Evolutionary conservation across 2,797 vertebrate species (phyloP), one percentile per base, ranked within the genome.

Genomic region (Notamacropus eugenii): DNA sequence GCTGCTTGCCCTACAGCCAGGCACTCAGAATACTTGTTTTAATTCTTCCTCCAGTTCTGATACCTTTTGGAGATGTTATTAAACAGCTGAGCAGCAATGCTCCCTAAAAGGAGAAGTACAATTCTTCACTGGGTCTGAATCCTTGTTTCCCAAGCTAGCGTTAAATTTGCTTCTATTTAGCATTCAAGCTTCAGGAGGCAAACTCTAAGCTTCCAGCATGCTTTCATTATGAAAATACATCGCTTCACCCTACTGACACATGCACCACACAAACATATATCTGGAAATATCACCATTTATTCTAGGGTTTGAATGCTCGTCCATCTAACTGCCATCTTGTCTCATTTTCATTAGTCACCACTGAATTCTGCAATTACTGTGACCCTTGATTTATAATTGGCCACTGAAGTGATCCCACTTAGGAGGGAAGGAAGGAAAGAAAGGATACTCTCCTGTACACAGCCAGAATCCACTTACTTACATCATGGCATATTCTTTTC

Each of bases 301-400:
- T 95, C 93, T 82, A 67, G 52, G 57, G 55, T 92, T 96, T 95
- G 95, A 55, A 95, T 31, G 59, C n/a, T 0, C 0, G 82, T 29
- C 92, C 82, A 54, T 50, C 74, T 87, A 96, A 95, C 90, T 96
- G 96, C 67, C 93, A 93, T 93, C 28, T 16, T 82, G 96, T 92
- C 67, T 92, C 94, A 93, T 98, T 96, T 97, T 95, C 97, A 98
- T 96, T 97, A 98, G 95, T 90, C 22, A 1, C 52, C 95, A 94
- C 94, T 98, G 96, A 97, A 97, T 97, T 94, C 97, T 96, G 93
- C 97, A 97, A 97, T 96, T 97, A 97, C 94, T 92, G 55, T 95
- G 96, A 95, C 94, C 93, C 92, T 93, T 97, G 93, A 97, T 97
- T 97, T 97, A 97, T 94, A 46, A 87, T 82, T 97, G 96, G 96